These are phyloP conservation scores for Philaenus spumarius DNA, from an alignment of 1,140 invertebrate species.

Conservation along the genomic window DNA sequence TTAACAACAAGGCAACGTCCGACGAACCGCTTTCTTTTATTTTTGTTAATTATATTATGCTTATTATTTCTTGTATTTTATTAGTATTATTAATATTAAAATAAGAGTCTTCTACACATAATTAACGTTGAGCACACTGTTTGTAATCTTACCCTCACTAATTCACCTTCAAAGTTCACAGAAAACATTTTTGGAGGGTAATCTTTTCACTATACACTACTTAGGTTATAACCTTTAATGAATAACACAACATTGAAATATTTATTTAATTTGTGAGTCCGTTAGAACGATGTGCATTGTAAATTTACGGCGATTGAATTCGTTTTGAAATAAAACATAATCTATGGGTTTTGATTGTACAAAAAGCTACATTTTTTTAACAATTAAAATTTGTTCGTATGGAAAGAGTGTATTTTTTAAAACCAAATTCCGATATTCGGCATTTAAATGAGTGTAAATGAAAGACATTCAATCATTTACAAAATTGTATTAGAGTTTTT, in stretches of 20 bases:
- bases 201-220: constrained; percentile 10
- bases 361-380: neutral
- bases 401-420: neutral
- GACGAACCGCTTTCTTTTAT: neutral
- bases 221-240: constrained; percentile 3
- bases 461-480: too few relatives aligned
- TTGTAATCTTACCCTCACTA: neutral
- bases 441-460: too few relatives aligned
- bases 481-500: neutral
- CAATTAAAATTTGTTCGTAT: too few relatives aligned
- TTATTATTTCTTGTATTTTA: constrained; percentile 10
- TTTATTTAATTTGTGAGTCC: constrained; percentile 8
- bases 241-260: constrained; percentile 15
- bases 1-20: too few relatives aligned
- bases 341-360: too few relatives aligned
- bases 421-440: too few relatives aligned
- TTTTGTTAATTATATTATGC: constrained; percentile 12
- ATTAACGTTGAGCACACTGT: constrained; percentile 15
- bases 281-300: constrained; percentile 3
- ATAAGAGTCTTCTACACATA: constrained; percentile 16
- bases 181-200: neutral
- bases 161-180: neutral
- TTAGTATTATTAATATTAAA: constrained; percentile 12
- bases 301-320: too few relatives aligned
- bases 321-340: neutral